Evolutionary conservation across 2,113 vertebrate genomes (phyloP), one percentile per base, ranked within the genome.

Genomic region (Condylura cristata): DNA sequence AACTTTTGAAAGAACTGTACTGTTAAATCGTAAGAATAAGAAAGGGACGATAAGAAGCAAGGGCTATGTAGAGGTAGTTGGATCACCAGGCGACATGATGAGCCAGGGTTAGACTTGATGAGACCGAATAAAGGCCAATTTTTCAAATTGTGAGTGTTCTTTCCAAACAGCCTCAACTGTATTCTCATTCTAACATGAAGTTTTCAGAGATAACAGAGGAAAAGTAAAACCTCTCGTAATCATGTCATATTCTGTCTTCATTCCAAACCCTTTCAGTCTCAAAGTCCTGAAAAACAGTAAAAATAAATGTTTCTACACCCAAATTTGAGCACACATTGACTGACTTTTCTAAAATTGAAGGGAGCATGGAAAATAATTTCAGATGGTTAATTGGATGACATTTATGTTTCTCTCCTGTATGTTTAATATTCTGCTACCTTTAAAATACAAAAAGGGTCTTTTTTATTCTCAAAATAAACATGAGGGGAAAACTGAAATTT

Each of bases 111-210:
- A 74, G 61, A n/a, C 3, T 5, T 4, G 7, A 51, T 1, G 20
- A 81, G 39, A 81, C n/a, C 17, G 41, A 82, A 94, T 30, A 68
- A 82, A 78, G 66, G 61, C 4, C 1, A 22, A 1, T 39, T 78
- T 90, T 87, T 51, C 86, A 86, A 91, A 41, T 86, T 68, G 24
- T 68, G 76, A 87, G 6, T 34, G 17, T 85, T 83, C 46, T 84
- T 80, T 84, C 65, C 44, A 66, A 8, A 70, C n/a, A 56, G 48
- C 13, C 24, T 14, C 10, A 53, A 71, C 46, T 80, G 80, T 39
- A 17, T 91, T 80, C 13, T 66, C 79, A 39, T 8, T 53, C 53
- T 63, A 51, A 51, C 78, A 30, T 85, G 22, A 1, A 34, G 22
- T 65, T 78, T 14, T 61, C 22, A 71, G 80, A 82, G 4, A 71